phyloP scores from a whole-genome alignment of 2,113 vertebrate genomes.

The Patagioenas fasciata region DNA sequence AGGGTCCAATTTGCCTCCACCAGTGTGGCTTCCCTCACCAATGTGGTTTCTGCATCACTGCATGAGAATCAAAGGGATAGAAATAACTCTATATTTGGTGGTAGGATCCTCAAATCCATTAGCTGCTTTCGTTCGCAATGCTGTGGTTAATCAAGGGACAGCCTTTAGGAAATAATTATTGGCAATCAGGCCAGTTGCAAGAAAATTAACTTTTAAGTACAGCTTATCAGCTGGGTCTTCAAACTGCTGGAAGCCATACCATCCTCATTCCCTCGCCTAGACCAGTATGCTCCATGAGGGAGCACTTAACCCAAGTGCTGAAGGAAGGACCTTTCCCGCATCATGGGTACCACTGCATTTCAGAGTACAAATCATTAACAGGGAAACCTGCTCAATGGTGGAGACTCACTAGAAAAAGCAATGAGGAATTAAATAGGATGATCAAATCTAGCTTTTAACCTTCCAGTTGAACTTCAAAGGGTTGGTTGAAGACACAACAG shows the following conservation, averaged over 20 bases:
- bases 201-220: background rate
- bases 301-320: background rate
- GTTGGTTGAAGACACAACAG: background rate
- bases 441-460: background rate
- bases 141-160: background rate
- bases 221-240: background rate
- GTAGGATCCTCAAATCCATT: background rate
- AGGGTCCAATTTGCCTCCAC: background rate
- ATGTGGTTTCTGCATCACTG: background rate
- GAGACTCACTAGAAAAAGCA: background rate
- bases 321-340: background rate
- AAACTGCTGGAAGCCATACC: background rate
- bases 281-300: rapidly evolving
- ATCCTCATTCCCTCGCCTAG: background rate
- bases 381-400: background rate
- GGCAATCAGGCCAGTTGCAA: background rate
- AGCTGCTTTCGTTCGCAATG: background rate
- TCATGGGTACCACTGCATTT: rapidly evolving
- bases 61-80: background rate
- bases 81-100: background rate
- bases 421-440: background rate
- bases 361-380: rapidly evolving
- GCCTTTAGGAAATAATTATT: background rate
- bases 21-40: background rate
- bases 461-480: background rate